A percentile compares a stretch with the other conserved stretches of the same genome.
Conservation (phyloP, 2,113 vertebrate species). For the Nycticryphes semicollaris region DNA sequence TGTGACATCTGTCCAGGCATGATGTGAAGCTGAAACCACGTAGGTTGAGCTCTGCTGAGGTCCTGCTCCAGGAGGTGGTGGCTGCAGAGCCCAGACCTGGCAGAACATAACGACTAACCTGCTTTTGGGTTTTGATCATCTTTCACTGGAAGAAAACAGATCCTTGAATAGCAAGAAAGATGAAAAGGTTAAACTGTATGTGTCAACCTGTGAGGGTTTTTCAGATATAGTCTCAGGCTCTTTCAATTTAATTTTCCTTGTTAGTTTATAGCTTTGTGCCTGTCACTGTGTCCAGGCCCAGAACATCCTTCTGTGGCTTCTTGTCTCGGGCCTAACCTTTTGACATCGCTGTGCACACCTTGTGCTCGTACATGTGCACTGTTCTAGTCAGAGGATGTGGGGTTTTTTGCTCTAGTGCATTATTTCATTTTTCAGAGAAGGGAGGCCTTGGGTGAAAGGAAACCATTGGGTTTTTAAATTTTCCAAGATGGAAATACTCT, state of each 20-base stretch:
- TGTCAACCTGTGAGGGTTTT: neutral
- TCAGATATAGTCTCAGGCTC: neutral
- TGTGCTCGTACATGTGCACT: neutral
- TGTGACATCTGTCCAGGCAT: neutral
- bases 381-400: neutral
- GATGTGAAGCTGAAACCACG: neutral
- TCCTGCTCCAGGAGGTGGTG: no score
- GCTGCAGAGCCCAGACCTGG: neutral
- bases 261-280: neutral
- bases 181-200: neutral
- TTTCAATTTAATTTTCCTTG: neutral
- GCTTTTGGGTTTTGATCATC: neutral
- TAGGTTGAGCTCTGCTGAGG: neutral
- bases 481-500: neutral
- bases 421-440: neutral
- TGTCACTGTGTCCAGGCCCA: rapidly evolving
- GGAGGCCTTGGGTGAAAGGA: neutral
- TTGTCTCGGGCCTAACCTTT: neutral
- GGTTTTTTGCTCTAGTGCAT: neutral
- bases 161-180: neutral
- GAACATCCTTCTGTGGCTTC: neutral
- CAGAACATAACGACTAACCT: neutral
- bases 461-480: neutral
- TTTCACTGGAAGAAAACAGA: neutral
- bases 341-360: neutral